Conservation (phyloP, 2,113 vertebrate species). For the Neotragus pygmaeus region DNA sequence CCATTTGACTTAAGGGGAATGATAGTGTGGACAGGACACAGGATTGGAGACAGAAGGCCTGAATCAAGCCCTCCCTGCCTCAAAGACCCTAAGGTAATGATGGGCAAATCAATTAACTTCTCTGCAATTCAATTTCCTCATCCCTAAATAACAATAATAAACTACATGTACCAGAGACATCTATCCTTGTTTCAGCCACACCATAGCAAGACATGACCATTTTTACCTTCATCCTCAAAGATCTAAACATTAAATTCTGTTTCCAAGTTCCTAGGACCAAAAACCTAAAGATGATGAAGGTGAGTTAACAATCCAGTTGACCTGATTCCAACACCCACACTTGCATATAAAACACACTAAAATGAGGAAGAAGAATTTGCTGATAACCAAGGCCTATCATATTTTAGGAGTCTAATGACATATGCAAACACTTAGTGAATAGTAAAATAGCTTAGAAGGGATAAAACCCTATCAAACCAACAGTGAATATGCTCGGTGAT, state of each 20-base stretch:
- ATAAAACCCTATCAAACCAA: neutral
- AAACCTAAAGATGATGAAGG: neutral
- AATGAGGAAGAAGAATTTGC: neutral
- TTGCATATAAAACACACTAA: neutral
- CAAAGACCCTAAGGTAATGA: neutral
- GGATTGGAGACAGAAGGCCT: neutral
- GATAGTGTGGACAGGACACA: neutral
- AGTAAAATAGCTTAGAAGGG: neutral
- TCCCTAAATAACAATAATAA: neutral
- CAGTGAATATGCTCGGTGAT: neutral
- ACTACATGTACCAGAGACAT: neutral
- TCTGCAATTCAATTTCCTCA: neutral
- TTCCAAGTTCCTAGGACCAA: neutral
- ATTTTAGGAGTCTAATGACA: neutral
- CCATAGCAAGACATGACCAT: neutral
- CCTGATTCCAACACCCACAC: neutral
- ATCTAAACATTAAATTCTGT: neutral
- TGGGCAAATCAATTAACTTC: neutral
- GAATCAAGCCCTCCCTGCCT: neutral
- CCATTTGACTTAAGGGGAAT: neutral
- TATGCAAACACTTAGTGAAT: neutral
- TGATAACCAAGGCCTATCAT: neutral
- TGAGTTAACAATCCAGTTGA: neutral
- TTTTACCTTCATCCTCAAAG: neutral
- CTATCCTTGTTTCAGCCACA: neutral